These are phyloP conservation scores for Erebia aethiops DNA, from an alignment of 2,888 invertebrate species.

Conservation along the genomic window DNA sequence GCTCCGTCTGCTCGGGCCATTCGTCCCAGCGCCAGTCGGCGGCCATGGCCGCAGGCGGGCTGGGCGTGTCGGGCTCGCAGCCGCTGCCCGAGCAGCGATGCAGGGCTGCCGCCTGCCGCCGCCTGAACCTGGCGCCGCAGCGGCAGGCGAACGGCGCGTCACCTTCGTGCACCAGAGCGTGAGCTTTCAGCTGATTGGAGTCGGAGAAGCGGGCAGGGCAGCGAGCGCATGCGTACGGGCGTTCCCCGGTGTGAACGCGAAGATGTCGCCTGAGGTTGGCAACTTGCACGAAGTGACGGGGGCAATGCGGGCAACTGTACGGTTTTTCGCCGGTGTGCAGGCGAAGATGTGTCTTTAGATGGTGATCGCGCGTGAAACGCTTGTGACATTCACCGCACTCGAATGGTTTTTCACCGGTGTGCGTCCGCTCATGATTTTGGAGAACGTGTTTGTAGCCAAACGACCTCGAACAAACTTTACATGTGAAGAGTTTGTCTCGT, in stretches of 20 bases:
- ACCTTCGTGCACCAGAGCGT: slow-evolving; percentile 93
- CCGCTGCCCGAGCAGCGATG: slow-evolving; percentile 88
- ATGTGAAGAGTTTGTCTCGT: slow-evolving; percentile 93
- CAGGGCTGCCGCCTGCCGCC: slow-evolving; percentile 93
- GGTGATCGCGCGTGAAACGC: slow-evolving; percentile 95
- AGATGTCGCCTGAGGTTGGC: slow-evolving; percentile 94
- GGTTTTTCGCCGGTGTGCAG: slow-evolving; percentile 97
- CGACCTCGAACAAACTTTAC: slow-evolving; percentile 92
- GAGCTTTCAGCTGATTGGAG: slow-evolving; percentile 95
- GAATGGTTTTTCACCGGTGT: slow-evolving; percentile 97
- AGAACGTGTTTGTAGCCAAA: slow-evolving; percentile 97
- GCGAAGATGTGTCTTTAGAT: slow-evolving; percentile 95
- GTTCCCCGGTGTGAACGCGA: slow-evolving; percentile 95
- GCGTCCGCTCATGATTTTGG: slow-evolving; percentile 96
- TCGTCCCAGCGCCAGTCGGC: slow-evolving; percentile 78
- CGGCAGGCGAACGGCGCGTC: slow-evolving; percentile 94
- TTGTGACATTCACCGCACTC: slow-evolving; percentile 96
- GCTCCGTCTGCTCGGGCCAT: slow-evolving; percentile 94
- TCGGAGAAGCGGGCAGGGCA: slow-evolving; percentile 95
- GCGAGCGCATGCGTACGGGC: slow-evolving; percentile 93
- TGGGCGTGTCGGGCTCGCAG: slow-evolving; percentile 69
- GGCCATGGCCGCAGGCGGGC: slow-evolving; percentile 72
- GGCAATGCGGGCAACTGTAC: slow-evolving; percentile 95
- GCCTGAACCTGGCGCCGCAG: slow-evolving; percentile 90
- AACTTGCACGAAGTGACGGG: slow-evolving; percentile 96